These are phyloP conservation scores for Eriosoma lanigerum DNA, from an alignment of 1,140 invertebrate genomes.

Conservation along the genomic window DNA sequence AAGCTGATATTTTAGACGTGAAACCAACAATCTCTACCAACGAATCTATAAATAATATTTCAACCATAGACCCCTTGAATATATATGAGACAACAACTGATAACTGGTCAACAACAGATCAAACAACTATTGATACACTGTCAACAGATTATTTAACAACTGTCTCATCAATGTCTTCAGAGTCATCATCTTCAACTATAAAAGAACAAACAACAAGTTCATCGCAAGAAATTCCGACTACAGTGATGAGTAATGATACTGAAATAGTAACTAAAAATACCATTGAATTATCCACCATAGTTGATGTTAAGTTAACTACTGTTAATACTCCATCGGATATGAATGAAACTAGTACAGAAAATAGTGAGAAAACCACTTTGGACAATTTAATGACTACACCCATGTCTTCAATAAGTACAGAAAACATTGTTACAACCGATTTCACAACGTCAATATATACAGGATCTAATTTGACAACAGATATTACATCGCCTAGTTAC, in stretches of 20 bases:
- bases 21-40: not conserved
- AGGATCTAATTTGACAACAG: not conserved
- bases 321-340: not conserved
- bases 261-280: not conserved
- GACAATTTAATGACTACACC: not conserved
- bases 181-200: not conserved
- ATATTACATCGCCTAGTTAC: not conserved
- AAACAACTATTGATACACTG: not conserved
- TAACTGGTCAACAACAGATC: not conserved
- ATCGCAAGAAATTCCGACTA: not conserved
- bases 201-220: not conserved
- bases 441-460: not conserved
- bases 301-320: not conserved
- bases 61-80: not conserved
- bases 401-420: not conserved
- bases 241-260: not conserved
- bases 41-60: not conserved
- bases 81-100: not conserved
- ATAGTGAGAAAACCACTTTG: not conserved
- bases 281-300: not conserved
- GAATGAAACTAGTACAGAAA: not conserved
- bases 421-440: not conserved
- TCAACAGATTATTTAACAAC: not conserved
- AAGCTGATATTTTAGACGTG: not conserved
- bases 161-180: not conserved